Base-by-base conservation (phyloP, 2,113 vertebrate genomes). In the Thymallus thymallus region DNA sequence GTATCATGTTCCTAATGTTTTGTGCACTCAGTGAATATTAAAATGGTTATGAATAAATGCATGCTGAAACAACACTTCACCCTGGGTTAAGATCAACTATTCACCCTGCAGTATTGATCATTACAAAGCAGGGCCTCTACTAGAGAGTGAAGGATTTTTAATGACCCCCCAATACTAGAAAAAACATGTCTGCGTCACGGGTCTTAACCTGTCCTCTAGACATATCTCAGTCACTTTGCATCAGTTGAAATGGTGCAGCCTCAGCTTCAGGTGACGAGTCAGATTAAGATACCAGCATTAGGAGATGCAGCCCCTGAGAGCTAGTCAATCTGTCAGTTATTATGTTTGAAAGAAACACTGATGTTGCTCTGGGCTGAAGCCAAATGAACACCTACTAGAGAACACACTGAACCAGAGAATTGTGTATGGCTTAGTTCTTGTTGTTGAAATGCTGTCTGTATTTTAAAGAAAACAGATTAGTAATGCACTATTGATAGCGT, bases 271-370 rank as follows among this genome's bases (percentile, higher is more conserved):
- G 48, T 55, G 56, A 73, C 64, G 68, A 18, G 62, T 30, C 35
- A 63, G 58, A 68, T 22, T 41, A 41, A 41, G 35, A 41, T 41
- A 9, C 35, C 35, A 41, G 35, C 9, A 41, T 41, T 41, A 41
- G 35, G 32, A 41, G 64, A 68, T 61, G 68, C 30, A 20, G 23
- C n/a, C 35, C 71, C 68, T 74, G 61, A 69, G 51, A 76, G 72
- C 51, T 61, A 70, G 41, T 74, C 66, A 56, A 75, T 45, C 73
- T 76, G 73, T 41, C 35, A 41, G 35, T 74, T 67, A 82, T 66
- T 77, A 69, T 63, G 77, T 67, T 72, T 73, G 66, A 72, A 72
- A 72, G 51, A 20, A 61, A 71, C 46, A 66, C n/a, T 65, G 30
- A 76, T 13, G 12, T 66, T 64, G 45, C 68, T 64, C 29, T 16